Evolutionary conservation across 2,113 vertebrate species (phyloP).

Genomic region (Nibea albiflora): DNA sequence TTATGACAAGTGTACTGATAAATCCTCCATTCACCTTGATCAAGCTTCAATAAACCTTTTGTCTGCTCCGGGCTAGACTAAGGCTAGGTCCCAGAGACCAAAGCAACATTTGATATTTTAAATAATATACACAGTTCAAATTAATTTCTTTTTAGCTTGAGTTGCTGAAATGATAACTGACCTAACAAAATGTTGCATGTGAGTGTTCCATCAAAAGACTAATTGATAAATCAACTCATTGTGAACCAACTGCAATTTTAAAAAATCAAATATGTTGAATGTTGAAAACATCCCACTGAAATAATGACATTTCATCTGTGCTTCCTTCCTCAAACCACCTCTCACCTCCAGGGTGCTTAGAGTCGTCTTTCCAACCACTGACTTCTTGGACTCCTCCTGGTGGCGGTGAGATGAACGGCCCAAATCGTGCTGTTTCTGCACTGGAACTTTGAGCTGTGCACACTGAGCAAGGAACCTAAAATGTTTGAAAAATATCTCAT

Average conservation of each 20-base stretch:
- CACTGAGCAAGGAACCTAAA: slow-evolving; percentile 80
- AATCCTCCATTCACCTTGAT: no score
- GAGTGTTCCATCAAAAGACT: not conserved
- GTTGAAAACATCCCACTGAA: not conserved
- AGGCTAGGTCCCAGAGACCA: not conserved
- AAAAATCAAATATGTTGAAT: not conserved
- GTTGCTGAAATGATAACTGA: no score
- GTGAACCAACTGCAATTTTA: no score
- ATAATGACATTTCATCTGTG: not conserved
- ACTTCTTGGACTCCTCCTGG: slow-evolving; percentile 72
- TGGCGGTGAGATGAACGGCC: slow-evolving; percentile 43
- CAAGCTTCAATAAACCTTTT: no score
- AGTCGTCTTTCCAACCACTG: slow-evolving; percentile 48
- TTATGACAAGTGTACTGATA: no score
- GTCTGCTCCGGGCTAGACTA: no score
- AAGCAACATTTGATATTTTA: not conserved
- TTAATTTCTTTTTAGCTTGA: no score
- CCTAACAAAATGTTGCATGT: not conserved
- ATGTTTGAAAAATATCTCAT: not conserved
- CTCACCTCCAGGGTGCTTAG: slow-evolving; percentile 74
- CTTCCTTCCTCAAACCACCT: not conserved
- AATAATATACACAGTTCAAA: no score
- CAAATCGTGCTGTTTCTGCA: slow-evolving; percentile 51
- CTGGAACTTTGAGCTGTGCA: slow-evolving; percentile 77
- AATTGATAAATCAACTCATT: no score